Evolutionary conservation across 2,888 invertebrate genomes (phyloP).

Genomic region (Strigamia transsilvanica): DNA sequence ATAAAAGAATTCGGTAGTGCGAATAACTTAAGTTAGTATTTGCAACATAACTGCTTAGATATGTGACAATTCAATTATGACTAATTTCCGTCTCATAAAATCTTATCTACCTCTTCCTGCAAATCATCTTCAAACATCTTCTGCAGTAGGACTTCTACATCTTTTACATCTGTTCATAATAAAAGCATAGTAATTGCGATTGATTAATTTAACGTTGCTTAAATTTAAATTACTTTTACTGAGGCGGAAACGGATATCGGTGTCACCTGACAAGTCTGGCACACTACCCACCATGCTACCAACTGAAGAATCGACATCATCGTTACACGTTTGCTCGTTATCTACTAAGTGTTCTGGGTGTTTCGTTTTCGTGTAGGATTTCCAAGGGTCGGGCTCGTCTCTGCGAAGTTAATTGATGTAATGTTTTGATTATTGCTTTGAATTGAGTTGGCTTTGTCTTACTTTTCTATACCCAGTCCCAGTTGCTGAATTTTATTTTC

Average conservation of each 20-base stretch:
- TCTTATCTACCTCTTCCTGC: conserved; percentile 56
- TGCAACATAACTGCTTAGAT: not conserved
- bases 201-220: not conserved
- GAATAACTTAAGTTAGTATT: not conserved
- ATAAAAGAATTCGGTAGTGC: not conserved
- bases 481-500: conserved; percentile 53
- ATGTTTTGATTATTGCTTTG: not conserved
- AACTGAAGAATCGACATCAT: conserved; percentile 45
- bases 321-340: conserved; percentile 54
- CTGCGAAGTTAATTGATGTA: not conserved
- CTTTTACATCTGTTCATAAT: conserved; percentile 62
- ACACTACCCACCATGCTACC: not conserved
- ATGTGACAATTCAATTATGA: not conserved
- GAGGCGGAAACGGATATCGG: conserved; percentile 59
- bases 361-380: not conserved
- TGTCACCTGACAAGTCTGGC: conserved; percentile 58
- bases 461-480: conserved; percentile 50
- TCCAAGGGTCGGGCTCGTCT: conserved; percentile 49
- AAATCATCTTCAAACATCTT: conserved; percentile 66
- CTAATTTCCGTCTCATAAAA: not conserved
- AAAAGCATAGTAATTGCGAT: not conserved
- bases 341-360: conserved; percentile 56
- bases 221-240: conserved; percentile 58
- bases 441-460: not conserved
- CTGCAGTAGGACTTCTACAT: conserved; percentile 64